Percentiles rank a stretch among this genome's conserved stretches.
Evolutionary conservation across 2,113 vertebrate genomes (phyloP).

Genomic region (Lipotes vexillifer): DNA sequence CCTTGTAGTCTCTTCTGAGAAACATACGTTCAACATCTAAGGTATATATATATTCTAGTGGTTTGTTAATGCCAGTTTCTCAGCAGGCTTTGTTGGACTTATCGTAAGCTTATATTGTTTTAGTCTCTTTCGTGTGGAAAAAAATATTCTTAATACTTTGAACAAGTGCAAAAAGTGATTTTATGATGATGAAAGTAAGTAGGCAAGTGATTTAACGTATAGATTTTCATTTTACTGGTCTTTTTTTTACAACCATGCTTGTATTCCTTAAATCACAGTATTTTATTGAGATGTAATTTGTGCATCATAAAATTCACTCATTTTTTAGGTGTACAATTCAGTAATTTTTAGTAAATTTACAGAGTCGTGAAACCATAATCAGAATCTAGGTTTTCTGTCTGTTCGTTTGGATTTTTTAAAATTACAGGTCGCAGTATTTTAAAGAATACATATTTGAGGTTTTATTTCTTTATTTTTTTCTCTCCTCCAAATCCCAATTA

Average conservation of each 20-base stretch:
- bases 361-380: not conserved
- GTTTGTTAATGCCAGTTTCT: not conserved
- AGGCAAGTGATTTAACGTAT: not conserved
- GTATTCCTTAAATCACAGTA: not conserved
- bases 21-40: not conserved
- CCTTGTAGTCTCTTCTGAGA: not conserved
- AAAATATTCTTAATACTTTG: not conserved
- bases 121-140: not conserved
- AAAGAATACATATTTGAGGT: not conserved
- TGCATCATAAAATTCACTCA: not conserved
- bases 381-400: not conserved
- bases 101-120: not conserved
- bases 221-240: constrained; percentile 9
- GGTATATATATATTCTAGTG: not conserved
- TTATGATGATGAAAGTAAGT: not conserved
- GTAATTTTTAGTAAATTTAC: not conserved
- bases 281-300: constrained; percentile 10
- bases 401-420: not conserved
- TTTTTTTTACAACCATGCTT: not conserved
- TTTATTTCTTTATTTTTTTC: not conserved
- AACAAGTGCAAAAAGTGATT: constrained; percentile 9
- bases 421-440: not conserved
- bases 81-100: not conserved
- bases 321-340: constrained; percentile 9
- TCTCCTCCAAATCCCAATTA: not conserved